These are phyloP conservation scores for Apis dorsata DNA, from an alignment of 1,140 invertebrate species.

Conservation along the genomic window DNA sequence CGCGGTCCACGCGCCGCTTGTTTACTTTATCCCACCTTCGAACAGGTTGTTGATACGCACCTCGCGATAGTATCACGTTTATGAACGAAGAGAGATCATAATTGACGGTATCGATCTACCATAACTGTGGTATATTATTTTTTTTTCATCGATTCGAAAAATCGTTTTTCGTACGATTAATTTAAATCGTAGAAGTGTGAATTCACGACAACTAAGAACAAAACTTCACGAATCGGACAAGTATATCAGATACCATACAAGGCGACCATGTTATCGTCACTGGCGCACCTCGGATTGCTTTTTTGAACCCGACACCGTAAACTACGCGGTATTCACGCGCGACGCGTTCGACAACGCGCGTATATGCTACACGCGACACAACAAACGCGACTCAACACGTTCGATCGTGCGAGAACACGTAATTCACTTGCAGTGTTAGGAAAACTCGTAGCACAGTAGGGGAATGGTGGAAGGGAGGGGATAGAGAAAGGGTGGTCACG, in stretches of 20 bases:
- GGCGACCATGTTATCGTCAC: constrained; percentile 5
- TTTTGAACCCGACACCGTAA: constrained; percentile 37
- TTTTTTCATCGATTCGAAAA: not conserved
- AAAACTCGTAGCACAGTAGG: not conserved
- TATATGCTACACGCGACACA: not conserved
- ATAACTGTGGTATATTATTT: accelerated
- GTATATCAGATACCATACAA: not conserved
- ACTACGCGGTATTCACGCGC: constrained; percentile 9
- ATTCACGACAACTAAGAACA: not conserved
- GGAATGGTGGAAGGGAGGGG: not conserved
- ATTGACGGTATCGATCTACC: not conserved
- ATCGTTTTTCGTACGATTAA: not conserved
- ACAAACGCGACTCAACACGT: not conserved
- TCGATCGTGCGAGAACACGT: not conserved
- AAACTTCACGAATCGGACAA: not conserved
- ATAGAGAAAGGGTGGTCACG: constrained; percentile 5
- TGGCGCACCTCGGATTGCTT: constrained; percentile 5
- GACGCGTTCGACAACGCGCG: constrained; percentile 9
- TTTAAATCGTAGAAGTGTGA: not conserved
- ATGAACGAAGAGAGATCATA: not conserved
- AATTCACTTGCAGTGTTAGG: constrained; percentile 3
- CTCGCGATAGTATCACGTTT: constrained; percentile 17
- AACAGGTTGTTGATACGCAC: constrained; percentile 55
- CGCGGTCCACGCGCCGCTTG: constrained; percentile 38
- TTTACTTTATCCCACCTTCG: constrained; percentile 47